Evolutionary conservation across 1,140 invertebrate species (phyloP).

Genomic region (Thaumetopoea pityocampa): DNA sequence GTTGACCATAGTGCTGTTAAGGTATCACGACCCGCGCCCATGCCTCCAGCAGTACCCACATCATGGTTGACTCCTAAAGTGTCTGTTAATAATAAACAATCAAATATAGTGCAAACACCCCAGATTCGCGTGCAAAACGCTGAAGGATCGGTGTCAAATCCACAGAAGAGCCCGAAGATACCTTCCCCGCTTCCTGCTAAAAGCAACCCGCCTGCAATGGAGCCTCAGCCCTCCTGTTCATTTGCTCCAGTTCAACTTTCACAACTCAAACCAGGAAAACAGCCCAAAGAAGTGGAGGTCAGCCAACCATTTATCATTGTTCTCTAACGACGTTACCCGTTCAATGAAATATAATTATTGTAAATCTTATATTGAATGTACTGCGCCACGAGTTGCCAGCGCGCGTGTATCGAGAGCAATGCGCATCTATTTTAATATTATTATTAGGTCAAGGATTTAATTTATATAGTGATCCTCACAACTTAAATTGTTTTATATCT

Average conservation of each 20-base stretch:
- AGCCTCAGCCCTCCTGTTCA: constrained; percentile 57
- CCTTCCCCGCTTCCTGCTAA: constrained; percentile 24
- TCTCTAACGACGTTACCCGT: constrained; percentile 15
- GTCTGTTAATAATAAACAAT: constrained; percentile 16
- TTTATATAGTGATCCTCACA: constrained; percentile 24
- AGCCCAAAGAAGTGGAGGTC: constrained; percentile 69
- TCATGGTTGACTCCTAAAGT: constrained; percentile 48
- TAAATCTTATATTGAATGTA: constrained; percentile 33
- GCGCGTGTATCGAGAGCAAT: constrained; percentile 44
- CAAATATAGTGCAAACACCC: constrained; percentile 25
- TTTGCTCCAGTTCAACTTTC: constrained; percentile 34
- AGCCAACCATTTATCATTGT: constrained; percentile 30
- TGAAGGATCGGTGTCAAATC: constrained; percentile 29
- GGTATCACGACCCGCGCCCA: constrained; percentile 26
- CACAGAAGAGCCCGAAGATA: constrained; percentile 30
- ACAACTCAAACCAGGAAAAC: constrained; percentile 53
- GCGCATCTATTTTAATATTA: constrained; percentile 62
- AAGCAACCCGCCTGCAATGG: constrained; percentile 22
- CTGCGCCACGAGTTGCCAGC: constrained; percentile 40
- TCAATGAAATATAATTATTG: constrained; percentile 16
- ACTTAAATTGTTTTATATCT: constrained; percentile 1
- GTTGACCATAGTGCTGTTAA: constrained; percentile 5
- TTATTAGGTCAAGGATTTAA: constrained; percentile 65
- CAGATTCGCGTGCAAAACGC: constrained; percentile 49
- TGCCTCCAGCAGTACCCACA: constrained; percentile 55